phyloP scores from a whole-genome alignment of 2,888 invertebrate species.

The Harmothoe impar region DNA sequence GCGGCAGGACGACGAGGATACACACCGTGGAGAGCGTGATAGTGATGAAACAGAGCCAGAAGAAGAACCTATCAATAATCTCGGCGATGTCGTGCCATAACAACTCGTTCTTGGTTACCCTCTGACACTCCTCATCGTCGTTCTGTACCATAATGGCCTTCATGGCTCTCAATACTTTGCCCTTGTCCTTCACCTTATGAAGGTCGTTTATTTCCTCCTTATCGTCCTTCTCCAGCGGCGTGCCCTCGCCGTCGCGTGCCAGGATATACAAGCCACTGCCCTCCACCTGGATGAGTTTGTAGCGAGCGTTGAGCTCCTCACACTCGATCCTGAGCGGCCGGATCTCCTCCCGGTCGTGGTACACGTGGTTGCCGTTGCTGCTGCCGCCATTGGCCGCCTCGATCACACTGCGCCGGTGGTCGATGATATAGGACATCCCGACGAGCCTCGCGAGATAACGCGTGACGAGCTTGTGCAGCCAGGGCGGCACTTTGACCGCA shows the following conservation, averaged over 20 bases:
- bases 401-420: conserved; percentile 32
- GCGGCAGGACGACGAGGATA: conserved; percentile 64
- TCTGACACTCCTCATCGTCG: neutral
- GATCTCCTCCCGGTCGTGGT: conserved; percentile 55
- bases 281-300: conserved; percentile 65
- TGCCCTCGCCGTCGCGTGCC: conserved; percentile 56
- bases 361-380: neutral
- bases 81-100: conserved; percentile 67
- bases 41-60: conserved; percentile 65
- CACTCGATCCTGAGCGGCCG: conserved; percentile 16
- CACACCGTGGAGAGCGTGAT: conserved; percentile 63
- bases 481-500: conserved; percentile 59
- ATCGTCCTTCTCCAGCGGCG: conserved; percentile 62
- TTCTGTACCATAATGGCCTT: conserved; percentile 59
- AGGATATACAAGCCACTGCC: conserved; percentile 65
- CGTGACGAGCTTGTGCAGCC: conserved; percentile 63
- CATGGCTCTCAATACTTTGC: conserved; percentile 59
- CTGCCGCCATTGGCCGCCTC: neutral
- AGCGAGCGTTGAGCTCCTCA: conserved; percentile 57
- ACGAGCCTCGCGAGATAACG: conserved; percentile 66
- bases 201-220: conserved; percentile 64
- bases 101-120: conserved; percentile 37
- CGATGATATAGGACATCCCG: conserved; percentile 63
- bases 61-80: conserved; percentile 65
- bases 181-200: conserved; percentile 59